Evolutionary conservation across 1,140 invertebrate genomes (phyloP), one percentile per base, ranked within the genome.

Genomic region (Zophobas atratus): DNA sequence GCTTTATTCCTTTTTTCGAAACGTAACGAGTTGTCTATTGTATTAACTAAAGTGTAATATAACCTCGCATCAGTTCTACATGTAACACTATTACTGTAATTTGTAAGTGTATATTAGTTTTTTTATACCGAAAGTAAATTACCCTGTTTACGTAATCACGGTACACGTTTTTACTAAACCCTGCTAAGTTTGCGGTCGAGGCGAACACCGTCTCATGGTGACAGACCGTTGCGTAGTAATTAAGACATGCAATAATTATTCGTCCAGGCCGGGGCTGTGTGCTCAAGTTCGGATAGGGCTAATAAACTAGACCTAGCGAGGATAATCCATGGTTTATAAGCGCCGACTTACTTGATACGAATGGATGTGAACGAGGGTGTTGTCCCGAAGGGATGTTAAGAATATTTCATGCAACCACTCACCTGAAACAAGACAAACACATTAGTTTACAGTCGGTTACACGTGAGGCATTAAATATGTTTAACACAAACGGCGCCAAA

Each of bases 391-490:
- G 75, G 57, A 76, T 76, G 75, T 38, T 63, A 67, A 76, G 49
- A 70, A 67, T 70, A 76, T 76, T 70, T 76, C 67, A 70, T 76
- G 67, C 55, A 76, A 70, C 75, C 75, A 76, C 75, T 76, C 67
- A 76, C 75, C 75, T 76, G 75, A 67, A 76, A 76, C 75, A 76
- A 76, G 75, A 76, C 75, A 76, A 76, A 76, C 53, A 76, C 75
- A 76, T 76, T 76, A 76, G 75, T 76, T 76, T 70, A 70, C 49
- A 57, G 63, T 53, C 36, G 46, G 55, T 70, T 76, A 70, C 35
- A 55, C 75, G 67, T 76, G 39, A 70, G 53, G 35, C 60, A 76
- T 76, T 76, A 67, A 67, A 43, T 67, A 67, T 67, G 60, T 67
- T 67, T 6, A 63, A 63, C 57, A 38, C 35, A 38, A 34, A 34